These are phyloP conservation scores for Pammene aurita DNA, from an alignment of 2,888 invertebrate species.

Conservation along the genomic window DNA sequence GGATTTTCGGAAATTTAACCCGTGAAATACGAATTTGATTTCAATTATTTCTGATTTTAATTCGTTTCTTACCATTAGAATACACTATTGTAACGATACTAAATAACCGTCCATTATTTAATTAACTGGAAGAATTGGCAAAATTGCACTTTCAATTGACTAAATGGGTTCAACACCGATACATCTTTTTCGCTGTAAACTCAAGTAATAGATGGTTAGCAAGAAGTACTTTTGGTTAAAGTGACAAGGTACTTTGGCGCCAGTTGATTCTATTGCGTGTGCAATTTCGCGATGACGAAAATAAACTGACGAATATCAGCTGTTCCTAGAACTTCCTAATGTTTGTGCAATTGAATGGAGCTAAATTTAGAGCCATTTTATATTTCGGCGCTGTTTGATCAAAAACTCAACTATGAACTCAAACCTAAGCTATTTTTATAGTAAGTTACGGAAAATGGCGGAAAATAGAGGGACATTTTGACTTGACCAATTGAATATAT, in stretches of 20 bases:
- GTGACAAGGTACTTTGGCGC: conserved; percentile 11
- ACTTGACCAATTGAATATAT: no score
- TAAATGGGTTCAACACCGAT: conserved; percentile 18
- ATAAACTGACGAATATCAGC: conserved; percentile 9
- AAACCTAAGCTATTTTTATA: no score
- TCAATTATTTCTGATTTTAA: background rate
- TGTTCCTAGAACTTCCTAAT: conserved; percentile 16
- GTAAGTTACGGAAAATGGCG: no score
- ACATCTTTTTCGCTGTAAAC: conserved; percentile 9
- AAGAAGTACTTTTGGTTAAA: background rate
- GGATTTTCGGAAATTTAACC: no score
- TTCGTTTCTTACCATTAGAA: background rate
- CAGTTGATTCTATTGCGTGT: conserved; percentile 2
- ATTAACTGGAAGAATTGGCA: conserved; percentile 31
- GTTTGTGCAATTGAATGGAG: conserved; percentile 22
- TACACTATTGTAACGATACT: conserved; percentile 1
- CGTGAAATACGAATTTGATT: no score
- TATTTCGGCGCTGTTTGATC: background rate
- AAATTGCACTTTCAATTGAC: conserved; percentile 29
- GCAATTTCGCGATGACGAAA: conserved; percentile 14
- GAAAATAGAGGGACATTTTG: no score
- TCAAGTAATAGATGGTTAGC: background rate
- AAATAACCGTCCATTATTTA: conserved; percentile 23
- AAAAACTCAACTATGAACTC: background rate
- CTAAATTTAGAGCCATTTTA: conserved; percentile 12